A percentile compares a stretch with the other conserved stretches of the same genome.
Evolutionary conservation across 92 coral and sea anemone species (phyloP).

Genomic region (Meandrina meandrites): DNA sequence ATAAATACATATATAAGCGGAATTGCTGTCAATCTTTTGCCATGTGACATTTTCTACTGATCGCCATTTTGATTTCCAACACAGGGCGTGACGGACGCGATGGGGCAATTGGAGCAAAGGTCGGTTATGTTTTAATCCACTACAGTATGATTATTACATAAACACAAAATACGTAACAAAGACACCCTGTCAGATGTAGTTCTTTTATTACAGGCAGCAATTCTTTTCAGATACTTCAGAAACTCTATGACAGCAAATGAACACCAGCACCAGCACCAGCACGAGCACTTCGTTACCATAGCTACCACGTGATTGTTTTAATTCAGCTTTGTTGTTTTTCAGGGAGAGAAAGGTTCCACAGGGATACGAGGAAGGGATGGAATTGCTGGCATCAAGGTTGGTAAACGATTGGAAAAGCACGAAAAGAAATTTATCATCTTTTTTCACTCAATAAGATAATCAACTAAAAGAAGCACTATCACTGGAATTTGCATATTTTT

Average conservation of each 20-base stretch:
- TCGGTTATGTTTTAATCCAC: background rate
- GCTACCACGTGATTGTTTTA: background rate
- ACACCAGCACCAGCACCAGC: no score
- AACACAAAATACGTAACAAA: background rate
- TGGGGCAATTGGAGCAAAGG: constrained; percentile 4
- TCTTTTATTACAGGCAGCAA: no score
- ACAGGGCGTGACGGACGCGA: constrained; percentile 17
- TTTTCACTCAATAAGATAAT: background rate
- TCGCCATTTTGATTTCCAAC: background rate
- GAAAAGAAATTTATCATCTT: no score
- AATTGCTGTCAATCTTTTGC: background rate
- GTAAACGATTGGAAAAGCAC: no score
- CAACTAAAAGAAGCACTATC: no score
- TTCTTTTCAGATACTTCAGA: background rate
- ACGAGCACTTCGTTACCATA: background rate
- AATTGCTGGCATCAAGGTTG: background rate
- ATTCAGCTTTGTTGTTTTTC: background rate
- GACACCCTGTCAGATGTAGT: no score
- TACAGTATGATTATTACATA: background rate
- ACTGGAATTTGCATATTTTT: background rate
- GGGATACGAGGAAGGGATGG: background rate
- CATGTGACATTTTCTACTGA: background rate
- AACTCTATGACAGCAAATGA: background rate
- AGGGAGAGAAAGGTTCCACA: constrained; percentile 2
- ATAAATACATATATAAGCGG: background rate